Percentiles rank a stretch among this genome's conserved stretches.
phyloP scores from a whole-genome alignment of 2,113 vertebrate species.

The Eleginops maclovinus region DNA sequence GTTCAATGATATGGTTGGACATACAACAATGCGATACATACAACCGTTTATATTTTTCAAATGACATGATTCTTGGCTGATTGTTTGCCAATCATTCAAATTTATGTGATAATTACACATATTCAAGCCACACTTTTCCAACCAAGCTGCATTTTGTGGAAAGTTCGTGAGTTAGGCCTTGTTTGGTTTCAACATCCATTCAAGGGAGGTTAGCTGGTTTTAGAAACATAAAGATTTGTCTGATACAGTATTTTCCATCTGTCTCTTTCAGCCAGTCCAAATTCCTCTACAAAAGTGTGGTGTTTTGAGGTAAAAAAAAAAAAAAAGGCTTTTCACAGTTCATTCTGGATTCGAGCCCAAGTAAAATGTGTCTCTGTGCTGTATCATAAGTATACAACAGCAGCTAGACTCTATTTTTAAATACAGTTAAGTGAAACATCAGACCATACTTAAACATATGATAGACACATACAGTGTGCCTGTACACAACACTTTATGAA shows the following conservation, averaged over 20 bases:
- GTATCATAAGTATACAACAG: conserved; percentile 36
- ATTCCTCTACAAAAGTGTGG: conserved; percentile 10
- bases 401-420: conserved; percentile 31
- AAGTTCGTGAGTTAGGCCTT: conserved; percentile 32
- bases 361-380: conserved; percentile 16
- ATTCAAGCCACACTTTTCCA: conserved; percentile 46
- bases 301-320: not conserved
- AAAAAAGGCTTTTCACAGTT: conserved; percentile 9
- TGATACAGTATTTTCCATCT: conserved; percentile 28
- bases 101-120: conserved; percentile 35
- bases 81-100: conserved; percentile 33
- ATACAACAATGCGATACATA: conserved; percentile 49
- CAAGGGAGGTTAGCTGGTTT: conserved; percentile 43
- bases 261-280: not conserved
- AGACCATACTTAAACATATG: conserved; percentile 30
- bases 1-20: conserved; percentile 39
- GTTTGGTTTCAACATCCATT: conserved; percentile 41
- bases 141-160: conserved; percentile 10
- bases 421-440: conserved; percentile 57
- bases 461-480: conserved; percentile 45
- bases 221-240: conserved; percentile 34
- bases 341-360: conserved; percentile 39
- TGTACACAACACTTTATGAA: conserved; percentile 35
- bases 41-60: conserved; percentile 45
- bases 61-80: conserved; percentile 33